Percentiles rank a stretch among this genome's conserved stretches.
Evolutionary conservation across 2,113 vertebrate genomes (phyloP).

Genomic region (Meles meles): DNA sequence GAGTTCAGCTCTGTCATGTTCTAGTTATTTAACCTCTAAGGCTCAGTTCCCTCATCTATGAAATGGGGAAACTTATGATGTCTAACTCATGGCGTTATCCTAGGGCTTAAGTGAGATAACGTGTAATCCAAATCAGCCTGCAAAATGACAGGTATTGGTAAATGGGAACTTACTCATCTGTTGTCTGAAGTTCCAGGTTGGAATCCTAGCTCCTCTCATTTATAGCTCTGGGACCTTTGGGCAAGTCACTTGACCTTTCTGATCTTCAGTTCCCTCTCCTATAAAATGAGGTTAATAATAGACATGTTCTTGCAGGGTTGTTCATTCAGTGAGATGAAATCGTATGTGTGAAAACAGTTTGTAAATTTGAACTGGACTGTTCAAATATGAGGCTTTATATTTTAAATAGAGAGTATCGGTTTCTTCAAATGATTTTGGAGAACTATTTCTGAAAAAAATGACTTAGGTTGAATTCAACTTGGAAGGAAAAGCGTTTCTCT

Average conservation of each 20-base stretch:
- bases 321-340: background rate
- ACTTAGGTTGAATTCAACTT: slow-evolving; percentile 11
- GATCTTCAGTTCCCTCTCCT: background rate
- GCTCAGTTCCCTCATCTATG: background rate
- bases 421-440: slow-evolving; percentile 22
- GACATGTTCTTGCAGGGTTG: background rate
- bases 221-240: background rate
- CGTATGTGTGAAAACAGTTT: background rate
- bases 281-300: background rate
- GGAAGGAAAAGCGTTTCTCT: background rate
- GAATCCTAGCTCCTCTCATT: background rate
- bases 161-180: background rate
- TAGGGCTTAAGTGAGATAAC: background rate
- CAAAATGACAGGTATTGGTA: background rate
- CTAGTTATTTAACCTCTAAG: background rate
- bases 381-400: background rate
- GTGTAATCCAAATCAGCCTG: background rate
- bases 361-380: slow-evolving; percentile 15
- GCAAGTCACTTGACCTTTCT: background rate
- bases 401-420: background rate
- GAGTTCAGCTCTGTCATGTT: background rate
- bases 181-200: background rate
- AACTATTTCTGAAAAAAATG: background rate
- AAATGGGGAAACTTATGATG: background rate
- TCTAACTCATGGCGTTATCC: background rate